Evolutionary conservation across 2,113 vertebrate genomes (phyloP), one percentile per base, ranked within the genome.

Genomic region (Erythrocercus mccallii): DNA sequence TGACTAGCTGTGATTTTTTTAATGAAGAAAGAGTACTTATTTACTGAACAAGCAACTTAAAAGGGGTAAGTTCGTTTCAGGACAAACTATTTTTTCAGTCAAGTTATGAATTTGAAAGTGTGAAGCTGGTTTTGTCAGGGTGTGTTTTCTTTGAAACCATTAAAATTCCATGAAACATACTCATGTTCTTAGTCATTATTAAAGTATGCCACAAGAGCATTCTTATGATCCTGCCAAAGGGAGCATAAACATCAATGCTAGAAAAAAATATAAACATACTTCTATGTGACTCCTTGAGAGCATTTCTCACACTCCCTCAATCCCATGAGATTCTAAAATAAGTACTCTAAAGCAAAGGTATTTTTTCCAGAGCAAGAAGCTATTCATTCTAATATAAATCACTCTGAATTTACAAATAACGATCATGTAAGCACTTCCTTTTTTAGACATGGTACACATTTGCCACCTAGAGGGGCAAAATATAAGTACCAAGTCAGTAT

Each of bases 381-480:
- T 64, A 30, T 37, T 68, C 4, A 58, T 57, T 53, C 47, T 77
- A 66, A 62, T 11, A 42, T 10, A 69, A 24, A 9, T 50, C 54
- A 42, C 21, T 47, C 54, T 37, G 45, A 86, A 38, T 62, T 81
- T 56, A 78, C 4, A 89, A 51, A 45, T 23, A 61, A 60, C 8
- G 10, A 60, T 28, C 15, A 62, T 6, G 3, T 9, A 69, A 77
- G 14, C 24, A 62, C 10, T 42, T 66, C 20, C 21, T 62, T 73
- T 81, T 81, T 60, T 16, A 81, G n/a, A 76, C 9, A 22, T 3
- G 17, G 25, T 21, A 68, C 35, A 61, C n/a, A 53, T 69, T 61
- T 85, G 78, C 85, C 85, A 85, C 62, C 94, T 86, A 77, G 57
- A 69, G 85, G 79, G 85, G 79, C 31, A 87, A 90, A 70, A 85